Evolutionary conservation across 2,888 invertebrate genomes (phyloP).

Genomic region (Melipona bicolor): DNA sequence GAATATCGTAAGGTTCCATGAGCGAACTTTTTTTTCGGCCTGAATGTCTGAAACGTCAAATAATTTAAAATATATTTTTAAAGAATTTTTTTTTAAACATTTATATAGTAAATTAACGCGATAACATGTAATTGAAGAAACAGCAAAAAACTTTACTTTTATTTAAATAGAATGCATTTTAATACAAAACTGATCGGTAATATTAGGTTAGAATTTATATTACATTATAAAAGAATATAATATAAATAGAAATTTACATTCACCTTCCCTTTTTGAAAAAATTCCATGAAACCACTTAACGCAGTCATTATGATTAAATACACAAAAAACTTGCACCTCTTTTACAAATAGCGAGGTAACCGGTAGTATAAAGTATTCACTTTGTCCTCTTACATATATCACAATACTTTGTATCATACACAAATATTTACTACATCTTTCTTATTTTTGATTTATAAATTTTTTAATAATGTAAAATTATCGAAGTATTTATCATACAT

Average conservation of each 20-base stretch:
- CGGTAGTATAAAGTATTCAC: slow-evolving; percentile 50
- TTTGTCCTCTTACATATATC: slow-evolving; percentile 24
- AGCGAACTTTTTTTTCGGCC: slow-evolving; percentile 94
- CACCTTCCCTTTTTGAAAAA: slow-evolving; percentile 92
- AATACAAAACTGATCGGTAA: slow-evolving; percentile 10
- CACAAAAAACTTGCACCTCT: slow-evolving; percentile 16
- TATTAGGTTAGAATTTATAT: slow-evolving; percentile 33
- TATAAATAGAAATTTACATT: slow-evolving; percentile 64
- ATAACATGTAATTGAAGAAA: not conserved
- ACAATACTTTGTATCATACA: not conserved
- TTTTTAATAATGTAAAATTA: not conserved
- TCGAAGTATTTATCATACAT: not conserved
- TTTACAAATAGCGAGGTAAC: slow-evolving; percentile 35
- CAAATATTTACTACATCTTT: not conserved
- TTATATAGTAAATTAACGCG: not conserved
- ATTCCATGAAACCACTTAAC: slow-evolving; percentile 89
- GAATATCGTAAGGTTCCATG: slow-evolving; percentile 94
- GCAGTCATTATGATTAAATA: slow-evolving; percentile 85
- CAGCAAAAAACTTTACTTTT: not conserved
- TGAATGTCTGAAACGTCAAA: slow-evolving; percentile 90
- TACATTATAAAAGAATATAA: not conserved
- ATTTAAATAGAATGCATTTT: not conserved
- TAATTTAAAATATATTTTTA: not conserved
- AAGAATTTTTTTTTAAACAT: not conserved
- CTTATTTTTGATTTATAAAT: slow-evolving; percentile 5